These are phyloP conservation scores for Buathra laborator DNA, from an alignment of 2,888 invertebrate species.

Conservation along the genomic window DNA sequence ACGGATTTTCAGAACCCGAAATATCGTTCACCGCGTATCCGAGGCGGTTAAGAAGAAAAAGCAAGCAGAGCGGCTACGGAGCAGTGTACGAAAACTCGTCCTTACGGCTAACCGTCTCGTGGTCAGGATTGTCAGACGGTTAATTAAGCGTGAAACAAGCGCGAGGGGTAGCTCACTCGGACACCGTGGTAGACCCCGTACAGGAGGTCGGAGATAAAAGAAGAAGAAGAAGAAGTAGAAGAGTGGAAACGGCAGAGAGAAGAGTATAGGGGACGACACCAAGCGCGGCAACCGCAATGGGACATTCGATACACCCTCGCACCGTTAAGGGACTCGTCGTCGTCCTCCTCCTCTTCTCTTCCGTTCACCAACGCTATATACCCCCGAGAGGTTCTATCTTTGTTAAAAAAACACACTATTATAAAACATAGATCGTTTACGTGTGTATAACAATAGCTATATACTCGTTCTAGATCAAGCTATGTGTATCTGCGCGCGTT, in stretches of 20 bases:
- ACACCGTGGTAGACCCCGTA: constrained; percentile 34
- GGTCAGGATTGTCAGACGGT: constrained; percentile 84
- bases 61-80: neutral
- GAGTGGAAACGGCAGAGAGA: constrained; percentile 27
- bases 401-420: constrained; percentile 31
- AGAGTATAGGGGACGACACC: constrained; percentile 75
- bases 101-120: constrained; percentile 82
- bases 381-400: constrained; percentile 5
- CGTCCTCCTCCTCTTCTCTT: constrained; percentile 53
- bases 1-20: constrained; percentile 45
- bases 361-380: constrained; percentile 57
- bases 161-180: constrained; percentile 80
- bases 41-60: neutral
- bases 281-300: constrained; percentile 81
- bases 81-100: constrained; percentile 59
- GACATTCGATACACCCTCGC: constrained; percentile 84
- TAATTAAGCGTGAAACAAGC: constrained; percentile 85
- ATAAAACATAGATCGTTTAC: constrained; percentile 52
- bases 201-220: constrained; percentile 45
- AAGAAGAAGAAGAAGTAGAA: constrained; percentile 23
- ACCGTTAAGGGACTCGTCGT: constrained; percentile 70
- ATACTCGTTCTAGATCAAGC: constrained; percentile 12
- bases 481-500: constrained; percentile 53
- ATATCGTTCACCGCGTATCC: constrained; percentile 4
- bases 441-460: constrained; percentile 16